phyloP scores from a whole-genome alignment of 1,140 invertebrate genomes.

The Doryteuthis pealeii region DNA sequence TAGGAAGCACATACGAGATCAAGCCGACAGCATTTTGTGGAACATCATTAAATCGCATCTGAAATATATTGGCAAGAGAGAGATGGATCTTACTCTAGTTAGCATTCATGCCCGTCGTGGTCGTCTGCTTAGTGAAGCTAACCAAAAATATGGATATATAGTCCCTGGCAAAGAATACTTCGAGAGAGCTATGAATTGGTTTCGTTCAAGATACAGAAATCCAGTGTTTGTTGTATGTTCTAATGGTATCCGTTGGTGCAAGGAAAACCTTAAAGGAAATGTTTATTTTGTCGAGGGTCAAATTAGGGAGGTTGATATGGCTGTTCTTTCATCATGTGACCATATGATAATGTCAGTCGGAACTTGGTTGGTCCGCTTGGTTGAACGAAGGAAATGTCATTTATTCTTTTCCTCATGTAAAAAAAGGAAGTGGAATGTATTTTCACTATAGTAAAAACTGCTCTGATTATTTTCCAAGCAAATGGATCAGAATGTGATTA shows the following conservation, averaged over 20 bases:
- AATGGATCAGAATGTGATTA: conserved; percentile 29
- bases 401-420: conserved; percentile 36
- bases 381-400: conserved; percentile 40
- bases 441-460: conserved; percentile 25
- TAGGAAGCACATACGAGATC: conserved; percentile 13
- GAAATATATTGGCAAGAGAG: background rate
- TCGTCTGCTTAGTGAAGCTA: conserved; percentile 15
- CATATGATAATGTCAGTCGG: conserved; percentile 47
- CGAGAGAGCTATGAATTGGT: conserved; percentile 28
- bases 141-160: conserved; percentile 22
- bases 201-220: conserved; percentile 21
- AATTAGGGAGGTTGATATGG: conserved; percentile 39
- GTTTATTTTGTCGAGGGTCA: conserved; percentile 17
- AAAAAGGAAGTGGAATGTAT: conserved; percentile 19
- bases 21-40: conserved; percentile 16
- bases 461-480: conserved; percentile 26
- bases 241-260: conserved; percentile 24
- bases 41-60: conserved; percentile 4
- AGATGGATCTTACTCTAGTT: conserved; percentile 15
- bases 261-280: conserved; percentile 20
- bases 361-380: conserved; percentile 49
- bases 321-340: conserved; percentile 34
- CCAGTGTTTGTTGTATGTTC: conserved; percentile 32
- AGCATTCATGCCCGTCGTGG: conserved; percentile 34
- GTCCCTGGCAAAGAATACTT: conserved; percentile 31